phyloP scores from a whole-genome alignment of 2,797 vertebrate genomes.

The Hyperoplus lanceolatus region DNA sequence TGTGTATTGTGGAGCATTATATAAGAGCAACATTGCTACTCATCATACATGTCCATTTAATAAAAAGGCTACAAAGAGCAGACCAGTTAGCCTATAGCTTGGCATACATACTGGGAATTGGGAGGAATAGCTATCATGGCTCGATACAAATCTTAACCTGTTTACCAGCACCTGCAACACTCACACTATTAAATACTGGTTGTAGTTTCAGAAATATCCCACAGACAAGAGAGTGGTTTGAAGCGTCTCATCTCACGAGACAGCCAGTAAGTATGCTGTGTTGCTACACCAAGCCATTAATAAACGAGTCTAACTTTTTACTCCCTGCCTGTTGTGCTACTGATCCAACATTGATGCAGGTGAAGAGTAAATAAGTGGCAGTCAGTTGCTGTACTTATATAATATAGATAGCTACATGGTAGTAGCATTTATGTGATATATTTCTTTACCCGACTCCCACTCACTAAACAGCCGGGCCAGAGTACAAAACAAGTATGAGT shows the following conservation, averaged over 20 bases:
- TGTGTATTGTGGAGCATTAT: neutral
- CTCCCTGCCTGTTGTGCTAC: neutral
- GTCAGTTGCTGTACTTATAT: neutral
- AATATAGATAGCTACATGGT: neutral
- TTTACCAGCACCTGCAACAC: neutral
- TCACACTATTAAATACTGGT: neutral
- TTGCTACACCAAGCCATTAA: neutral
- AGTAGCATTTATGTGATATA: neutral
- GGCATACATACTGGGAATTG: neutral
- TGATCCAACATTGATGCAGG: neutral
- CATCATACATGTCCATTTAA: neutral
- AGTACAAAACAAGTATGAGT: conserved; percentile 21
- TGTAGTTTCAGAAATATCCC: neutral
- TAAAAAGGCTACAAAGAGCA: neutral
- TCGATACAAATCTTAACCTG: neutral
- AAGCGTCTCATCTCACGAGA: neutral
- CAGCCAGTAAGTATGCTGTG: neutral
- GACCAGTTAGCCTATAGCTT: neutral
- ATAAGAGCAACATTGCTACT: neutral
- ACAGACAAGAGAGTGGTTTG: neutral
- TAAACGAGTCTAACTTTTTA: neutral
- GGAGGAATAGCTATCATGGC: neutral
- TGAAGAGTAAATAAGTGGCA: neutral
- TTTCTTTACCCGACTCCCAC: conserved; percentile 11
- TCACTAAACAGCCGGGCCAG: neutral